These are phyloP conservation scores for Hystrix brachyura DNA, from an alignment of 2,113 vertebrate genomes.

Conservation along the genomic window DNA sequence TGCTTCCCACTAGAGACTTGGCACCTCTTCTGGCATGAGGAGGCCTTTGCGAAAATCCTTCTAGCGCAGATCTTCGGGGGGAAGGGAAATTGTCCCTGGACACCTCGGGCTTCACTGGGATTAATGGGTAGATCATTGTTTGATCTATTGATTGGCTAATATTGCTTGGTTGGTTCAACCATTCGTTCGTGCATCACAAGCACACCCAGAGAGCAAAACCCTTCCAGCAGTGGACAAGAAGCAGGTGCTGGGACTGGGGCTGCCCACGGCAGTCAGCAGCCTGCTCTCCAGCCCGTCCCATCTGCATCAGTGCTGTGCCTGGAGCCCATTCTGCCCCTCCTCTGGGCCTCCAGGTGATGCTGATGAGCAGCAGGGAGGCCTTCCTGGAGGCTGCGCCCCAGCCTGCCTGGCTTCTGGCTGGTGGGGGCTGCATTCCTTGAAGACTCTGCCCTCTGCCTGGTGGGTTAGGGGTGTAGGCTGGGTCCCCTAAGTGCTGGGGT, in stretches of 20 bases:
- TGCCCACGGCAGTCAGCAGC: accelerated
- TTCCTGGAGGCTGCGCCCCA: too few relatives aligned
- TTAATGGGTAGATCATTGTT: too few relatives aligned
- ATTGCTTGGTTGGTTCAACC: background rate
- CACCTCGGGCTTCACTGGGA: background rate
- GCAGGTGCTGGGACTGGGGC: background rate
- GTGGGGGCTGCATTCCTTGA: accelerated
- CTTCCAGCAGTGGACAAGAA: background rate
- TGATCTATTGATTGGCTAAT: too few relatives aligned
- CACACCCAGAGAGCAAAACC: background rate
- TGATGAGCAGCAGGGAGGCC: background rate
- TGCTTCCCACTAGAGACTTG: accelerated
- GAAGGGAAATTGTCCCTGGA: accelerated
- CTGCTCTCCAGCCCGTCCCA: background rate
- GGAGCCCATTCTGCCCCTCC: accelerated
- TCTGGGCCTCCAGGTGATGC: background rate
- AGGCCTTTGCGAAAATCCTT: background rate
- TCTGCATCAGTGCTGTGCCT: background rate
- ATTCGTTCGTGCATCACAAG: background rate
- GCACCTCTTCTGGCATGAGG: background rate
- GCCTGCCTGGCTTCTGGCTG: background rate
- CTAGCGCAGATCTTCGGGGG: accelerated
- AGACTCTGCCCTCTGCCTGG: background rate
- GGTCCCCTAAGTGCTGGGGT: accelerated
- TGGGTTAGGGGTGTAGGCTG: too few relatives aligned